Evolutionary conservation across 1,140 invertebrate species (phyloP).

Genomic region (Papilio helenus): DNA sequence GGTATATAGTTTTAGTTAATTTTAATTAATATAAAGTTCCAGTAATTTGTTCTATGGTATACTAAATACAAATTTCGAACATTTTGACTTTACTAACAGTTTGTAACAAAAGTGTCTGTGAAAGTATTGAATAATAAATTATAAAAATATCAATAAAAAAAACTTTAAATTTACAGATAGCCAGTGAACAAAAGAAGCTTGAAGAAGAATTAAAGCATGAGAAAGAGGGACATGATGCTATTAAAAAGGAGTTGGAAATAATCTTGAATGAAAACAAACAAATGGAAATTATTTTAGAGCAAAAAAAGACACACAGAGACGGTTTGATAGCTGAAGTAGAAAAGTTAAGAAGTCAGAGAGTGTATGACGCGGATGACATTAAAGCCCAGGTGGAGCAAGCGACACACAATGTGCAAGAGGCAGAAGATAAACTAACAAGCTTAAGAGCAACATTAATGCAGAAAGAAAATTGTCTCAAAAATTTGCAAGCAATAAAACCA

Average conservation of each 20-base stretch:
- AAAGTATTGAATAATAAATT: background rate
- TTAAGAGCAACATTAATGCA: constrained; percentile 58
- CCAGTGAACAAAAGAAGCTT: constrained; percentile 59
- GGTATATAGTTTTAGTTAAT: background rate
- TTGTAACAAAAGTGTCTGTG: background rate
- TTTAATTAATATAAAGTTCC: too few relatives aligned
- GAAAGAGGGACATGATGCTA: constrained; percentile 56
- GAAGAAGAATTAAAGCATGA: constrained; percentile 69
- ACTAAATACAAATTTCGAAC: too few relatives aligned
- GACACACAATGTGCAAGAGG: constrained; percentile 61
- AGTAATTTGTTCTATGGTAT: too few relatives aligned
- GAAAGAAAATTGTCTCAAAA: constrained; percentile 69
- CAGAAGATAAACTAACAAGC: constrained; percentile 60
- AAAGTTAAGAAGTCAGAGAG: constrained; percentile 62
- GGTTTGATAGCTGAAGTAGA: constrained; percentile 62
- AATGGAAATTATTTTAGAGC: constrained; percentile 60
- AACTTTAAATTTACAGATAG: constrained; percentile 55
- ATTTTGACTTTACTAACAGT: background rate
- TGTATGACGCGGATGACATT: constrained; percentile 74
- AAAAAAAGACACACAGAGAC: constrained; percentile 64
- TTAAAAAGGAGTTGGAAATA: constrained; percentile 59
- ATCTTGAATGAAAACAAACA: constrained; percentile 60
- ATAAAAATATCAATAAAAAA: background rate
- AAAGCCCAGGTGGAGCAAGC: constrained; percentile 61
- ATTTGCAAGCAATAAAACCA: constrained; percentile 69